A percentile compares a stretch with the other conserved stretches of the same genome.
These are phyloP conservation scores for Microctenopoma lineatum DNA, from an alignment of 2,797 vertebrate species.

Conservation along the genomic window DNA sequence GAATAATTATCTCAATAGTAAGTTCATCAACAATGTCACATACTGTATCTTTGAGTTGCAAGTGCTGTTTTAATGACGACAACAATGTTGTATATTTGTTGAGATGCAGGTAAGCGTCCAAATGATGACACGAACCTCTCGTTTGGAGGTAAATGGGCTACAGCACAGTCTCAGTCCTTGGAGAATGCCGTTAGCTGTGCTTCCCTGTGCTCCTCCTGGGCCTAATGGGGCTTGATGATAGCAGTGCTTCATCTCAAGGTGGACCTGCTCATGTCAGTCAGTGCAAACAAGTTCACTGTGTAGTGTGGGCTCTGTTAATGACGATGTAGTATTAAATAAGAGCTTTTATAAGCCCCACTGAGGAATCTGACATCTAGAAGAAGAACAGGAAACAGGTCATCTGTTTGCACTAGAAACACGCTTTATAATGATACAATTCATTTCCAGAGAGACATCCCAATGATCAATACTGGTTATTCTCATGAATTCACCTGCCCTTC, in stretches of 20 bases:
- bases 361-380: constrained; percentile 2
- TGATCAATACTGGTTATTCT: constrained; percentile 56
- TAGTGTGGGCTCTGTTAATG: constrained; percentile 39
- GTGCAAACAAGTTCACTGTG: constrained; percentile 29
- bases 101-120: neutral
- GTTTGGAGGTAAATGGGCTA: constrained; percentile 25
- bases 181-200: constrained; percentile 36
- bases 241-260: constrained; percentile 62
- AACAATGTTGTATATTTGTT: neutral
- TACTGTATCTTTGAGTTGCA: too few relatives aligned
- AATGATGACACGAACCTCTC: constrained; percentile 27
- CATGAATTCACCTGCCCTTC: constrained; percentile 24
- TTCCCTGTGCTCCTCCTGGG: constrained; percentile 28
- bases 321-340: constrained; percentile 13
- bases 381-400: constrained; percentile 9
- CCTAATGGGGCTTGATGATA: constrained; percentile 61
- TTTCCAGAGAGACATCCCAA: constrained; percentile 35
- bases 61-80: neutral
- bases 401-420: constrained; percentile 32
- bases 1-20: neutral
- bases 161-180: constrained; percentile 36
- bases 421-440: constrained; percentile 41
- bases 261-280: constrained; percentile 34
- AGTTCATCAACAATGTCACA: too few relatives aligned
- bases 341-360: constrained; percentile 3